These are phyloP conservation scores for Desoria tigrina DNA, from an alignment of 2,888 invertebrate genomes.

Conservation along the genomic window DNA sequence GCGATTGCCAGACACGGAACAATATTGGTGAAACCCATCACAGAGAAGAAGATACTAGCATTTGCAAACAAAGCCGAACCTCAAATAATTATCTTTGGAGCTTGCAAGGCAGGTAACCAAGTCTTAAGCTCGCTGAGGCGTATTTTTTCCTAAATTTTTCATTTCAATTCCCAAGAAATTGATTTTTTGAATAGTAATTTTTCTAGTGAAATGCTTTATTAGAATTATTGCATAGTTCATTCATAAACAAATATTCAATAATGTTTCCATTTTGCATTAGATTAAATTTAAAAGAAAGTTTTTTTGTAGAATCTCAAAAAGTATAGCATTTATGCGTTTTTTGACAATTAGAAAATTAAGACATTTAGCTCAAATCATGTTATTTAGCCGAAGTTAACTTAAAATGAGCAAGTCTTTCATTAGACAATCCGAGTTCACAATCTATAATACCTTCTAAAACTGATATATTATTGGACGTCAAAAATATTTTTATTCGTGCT, in stretches of 20 bases:
- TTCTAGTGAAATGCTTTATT: background rate
- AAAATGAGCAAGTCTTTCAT: too few relatives aligned
- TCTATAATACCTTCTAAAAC: too few relatives aligned
- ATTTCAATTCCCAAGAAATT: background rate
- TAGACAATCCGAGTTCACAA: too few relatives aligned
- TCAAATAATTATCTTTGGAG: slow-evolving; percentile 35
- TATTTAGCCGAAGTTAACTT: too few relatives aligned
- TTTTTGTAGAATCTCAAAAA: too few relatives aligned
- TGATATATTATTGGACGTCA: too few relatives aligned
- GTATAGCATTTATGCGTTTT: too few relatives aligned
- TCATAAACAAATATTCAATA: background rate
- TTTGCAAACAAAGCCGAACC: slow-evolving; percentile 39
- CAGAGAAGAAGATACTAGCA: slow-evolving; percentile 32
- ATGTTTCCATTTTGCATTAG: too few relatives aligned
- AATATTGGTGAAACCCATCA: slow-evolving; percentile 32
- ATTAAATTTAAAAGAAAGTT: too few relatives aligned
- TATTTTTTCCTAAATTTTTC: slow-evolving; percentile 27
- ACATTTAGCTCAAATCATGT: too few relatives aligned
- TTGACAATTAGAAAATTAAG: too few relatives aligned
- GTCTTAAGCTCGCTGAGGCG: slow-evolving; percentile 27
- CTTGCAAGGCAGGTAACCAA: slow-evolving; percentile 40
- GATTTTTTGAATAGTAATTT: background rate
- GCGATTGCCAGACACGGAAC: slow-evolving; percentile 35
- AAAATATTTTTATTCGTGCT: too few relatives aligned
- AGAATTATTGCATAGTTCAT: background rate